Base-by-base conservation (phyloP, 2,797 vertebrate species). In the Arrhamphus sclerolepis region DNA sequence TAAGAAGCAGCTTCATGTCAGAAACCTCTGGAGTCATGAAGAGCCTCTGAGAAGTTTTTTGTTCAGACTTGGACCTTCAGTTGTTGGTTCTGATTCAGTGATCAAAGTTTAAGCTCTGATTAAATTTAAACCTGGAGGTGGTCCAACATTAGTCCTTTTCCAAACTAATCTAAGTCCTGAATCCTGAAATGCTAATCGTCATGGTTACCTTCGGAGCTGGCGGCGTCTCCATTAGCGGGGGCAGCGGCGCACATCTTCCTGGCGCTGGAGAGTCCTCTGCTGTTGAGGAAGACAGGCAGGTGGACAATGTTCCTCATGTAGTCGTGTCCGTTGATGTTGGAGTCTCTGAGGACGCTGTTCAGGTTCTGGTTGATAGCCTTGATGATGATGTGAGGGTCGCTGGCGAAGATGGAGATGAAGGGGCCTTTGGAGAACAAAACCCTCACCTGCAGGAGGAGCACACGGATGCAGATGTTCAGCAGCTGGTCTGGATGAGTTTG, bases 321-420 rank as follows among this genome's bases (percentile, higher is more conserved):
- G 89, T 98, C 97, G 0, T 98, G 97, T 1, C 97, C 97, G 3
- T 98, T 98, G 80, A 98, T 98, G 88, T 98, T 98, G 55, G 97
- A 99, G 83, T 99, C 97, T 1, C 97, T 87, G 0, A 98, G 92
- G 60, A 98, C 96, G 11, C 95, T 96, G 87, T 94, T 97, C 53
- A 99, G 95, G 89, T 97, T 98, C 92, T 99, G 97, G 86, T 99
- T 99, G 82, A 99, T 98, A 51, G 97, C 97, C 76, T 98, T 98
- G 80, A 99, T 99, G 72, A 99, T 98, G 77, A 99, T 99, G 79
- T 99, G 97, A 0, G 97, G 97, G 70, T 99, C 97, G 51, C 97
- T 98, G 60, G 97, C 97, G 60, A 99, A 99, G 86, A 99, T 95
- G 66, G 97, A 96, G 85, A 99, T 98, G 86, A 98, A 99, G 0